Evolutionary conservation across 2,888 invertebrate genomes (phyloP).

Genomic region (Dilophus febrilis): DNA sequence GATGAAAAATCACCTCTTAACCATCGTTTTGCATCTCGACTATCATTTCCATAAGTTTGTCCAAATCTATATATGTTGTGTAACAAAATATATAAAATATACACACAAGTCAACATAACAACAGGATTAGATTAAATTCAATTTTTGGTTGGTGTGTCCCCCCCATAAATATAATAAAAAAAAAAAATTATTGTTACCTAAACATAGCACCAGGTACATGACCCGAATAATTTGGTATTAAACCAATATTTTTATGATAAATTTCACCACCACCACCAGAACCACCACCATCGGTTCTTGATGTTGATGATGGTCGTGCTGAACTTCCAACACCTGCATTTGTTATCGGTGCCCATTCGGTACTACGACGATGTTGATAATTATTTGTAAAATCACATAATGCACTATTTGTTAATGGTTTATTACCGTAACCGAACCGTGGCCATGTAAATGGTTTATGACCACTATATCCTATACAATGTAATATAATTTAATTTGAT

Average conservation of each 20-base stretch:
- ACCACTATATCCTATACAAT: conserved; percentile 19
- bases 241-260: conserved; percentile 55
- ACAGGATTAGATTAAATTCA: too few relatives aligned
- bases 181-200: conserved; percentile 31
- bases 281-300: too few relatives aligned
- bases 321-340: conserved; percentile 18
- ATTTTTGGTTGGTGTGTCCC: too few relatives aligned
- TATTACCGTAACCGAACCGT: conserved; percentile 25
- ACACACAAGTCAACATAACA: too few relatives aligned
- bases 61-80: too few relatives aligned
- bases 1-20: too few relatives aligned
- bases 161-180: too few relatives aligned
- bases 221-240: conserved; percentile 60
- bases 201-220: conserved; percentile 59
- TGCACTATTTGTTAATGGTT: conserved; percentile 49
- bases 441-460: conserved; percentile 24
- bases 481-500: neutral
- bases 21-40: too few relatives aligned
- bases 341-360: conserved; percentile 50
- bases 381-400: conserved; percentile 59
- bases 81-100: too few relatives aligned
- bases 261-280: conserved; percentile 34
- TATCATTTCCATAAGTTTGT: too few relatives aligned
- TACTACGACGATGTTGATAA: conserved; percentile 51
- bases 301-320: conserved; percentile 11